A percentile compares a stretch with the other conserved stretches of the same genome.
Evolutionary conservation across 2,113 vertebrate species (phyloP).

Genomic region (rat (Rattus norvegicus)): DNA sequence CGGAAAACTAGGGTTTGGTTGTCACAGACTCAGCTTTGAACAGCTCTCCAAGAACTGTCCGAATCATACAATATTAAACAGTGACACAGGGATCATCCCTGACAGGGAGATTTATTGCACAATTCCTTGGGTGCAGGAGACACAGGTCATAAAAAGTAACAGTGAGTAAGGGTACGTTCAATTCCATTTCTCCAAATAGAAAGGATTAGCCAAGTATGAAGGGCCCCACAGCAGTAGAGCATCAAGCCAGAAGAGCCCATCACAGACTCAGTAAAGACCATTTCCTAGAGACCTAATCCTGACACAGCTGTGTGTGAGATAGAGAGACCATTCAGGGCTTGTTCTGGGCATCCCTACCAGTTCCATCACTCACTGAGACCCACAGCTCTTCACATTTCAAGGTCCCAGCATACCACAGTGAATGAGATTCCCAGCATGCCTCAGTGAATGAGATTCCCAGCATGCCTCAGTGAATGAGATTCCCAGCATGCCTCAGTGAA

Average conservation of each 20-base stretch:
- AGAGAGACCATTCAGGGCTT: not conserved
- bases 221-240: not conserved
- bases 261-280: not conserved
- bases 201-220: too few species aligned
- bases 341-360: too few species aligned
- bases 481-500: too few species aligned
- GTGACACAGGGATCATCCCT: not conserved
- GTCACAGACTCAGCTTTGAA: not conserved
- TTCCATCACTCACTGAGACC: not conserved
- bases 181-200: not conserved
- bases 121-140: not conserved
- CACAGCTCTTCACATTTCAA: not conserved
- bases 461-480: too few species aligned
- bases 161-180: not conserved
- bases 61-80: not conserved
- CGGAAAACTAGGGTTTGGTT: not conserved
- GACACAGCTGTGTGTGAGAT: not conserved
- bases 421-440: not conserved
- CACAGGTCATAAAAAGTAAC: not conserved
- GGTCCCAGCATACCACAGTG: not conserved
- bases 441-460: too few species aligned
- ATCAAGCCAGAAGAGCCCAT: not conserved
- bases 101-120: not conserved
- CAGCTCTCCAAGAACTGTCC: not conserved
- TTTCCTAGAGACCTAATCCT: not conserved